Base-by-base conservation (phyloP, 2,888 invertebrate species). In the Diachrysia chrysitis region DNA sequence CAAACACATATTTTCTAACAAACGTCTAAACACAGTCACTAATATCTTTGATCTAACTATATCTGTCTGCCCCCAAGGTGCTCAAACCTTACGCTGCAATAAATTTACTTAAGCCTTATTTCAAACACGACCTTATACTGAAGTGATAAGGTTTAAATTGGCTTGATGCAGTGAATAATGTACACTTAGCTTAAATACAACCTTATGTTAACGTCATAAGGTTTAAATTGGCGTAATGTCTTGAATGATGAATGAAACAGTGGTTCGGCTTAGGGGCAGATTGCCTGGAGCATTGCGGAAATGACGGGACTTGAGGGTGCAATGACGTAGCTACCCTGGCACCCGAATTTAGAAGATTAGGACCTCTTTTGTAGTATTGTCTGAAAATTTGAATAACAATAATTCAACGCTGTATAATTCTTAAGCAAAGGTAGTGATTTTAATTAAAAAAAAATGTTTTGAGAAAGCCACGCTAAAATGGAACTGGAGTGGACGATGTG, bases 201-300 rank as follows among this genome's bases (percentile, higher is more conserved):
- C 25, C 46, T 29, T 53, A 56, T 10, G 21, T 48, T 0, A n/a
- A 42, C 0, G 5, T 4, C 1, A n/a, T 42, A 42, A 5, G 58
- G 80, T 76, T 60, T 62, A 71, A 69, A 79, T 79, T 80, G 35
- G 69, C 21, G 12, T 73, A 76, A 37, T 25, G 69, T 59, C 63
- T 37, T 25, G 58, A 66, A 71, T 71, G 73, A 80, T 83, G 76
- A 63, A 69, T 59, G 66, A 69, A 77, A 70, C 74, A 72, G 70
- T 51, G 57, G 66, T 57, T 58, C 17, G 72, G 78, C 77, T 83
- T 81, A 82, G 79, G 78, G 78, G 75, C 81, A 76, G 79, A 84
- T 86, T 85, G 84, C 76, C 73, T 85, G 54, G 75, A 79, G 77
- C 84, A 32, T 56, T 58, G 60, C 77, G 89, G 89, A 89, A 89